Evolutionary conservation across 2,797 vertebrate genomes (phyloP).

Genomic region (Gambelia wislizenii): DNA sequence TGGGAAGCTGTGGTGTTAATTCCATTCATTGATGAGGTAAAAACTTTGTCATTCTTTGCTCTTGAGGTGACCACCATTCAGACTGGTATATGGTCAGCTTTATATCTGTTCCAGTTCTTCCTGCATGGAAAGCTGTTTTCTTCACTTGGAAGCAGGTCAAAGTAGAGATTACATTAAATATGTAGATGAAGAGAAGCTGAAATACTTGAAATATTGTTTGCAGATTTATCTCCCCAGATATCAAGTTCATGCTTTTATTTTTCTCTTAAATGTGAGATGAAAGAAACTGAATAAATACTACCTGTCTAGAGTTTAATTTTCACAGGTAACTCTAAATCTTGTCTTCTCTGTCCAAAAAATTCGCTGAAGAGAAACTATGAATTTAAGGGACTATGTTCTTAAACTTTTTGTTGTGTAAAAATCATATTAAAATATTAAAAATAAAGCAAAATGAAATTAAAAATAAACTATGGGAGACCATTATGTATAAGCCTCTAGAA

Average conservation of each 20-base stretch:
- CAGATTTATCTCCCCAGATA: neutral
- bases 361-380: neutral
- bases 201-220: neutral
- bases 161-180: neutral
- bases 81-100: neutral
- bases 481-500: no score
- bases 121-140: neutral
- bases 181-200: neutral
- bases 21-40: conserved; percentile 97
- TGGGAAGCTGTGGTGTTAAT: conserved; percentile 99
- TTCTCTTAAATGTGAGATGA: neutral
- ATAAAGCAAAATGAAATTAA: no score
- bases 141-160: neutral
- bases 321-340: neutral
- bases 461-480: no score
- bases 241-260: neutral
- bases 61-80: neutral
- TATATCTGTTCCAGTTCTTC: neutral
- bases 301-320: neutral
- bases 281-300: no score
- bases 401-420: no score
- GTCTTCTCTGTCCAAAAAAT: neutral
- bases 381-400: neutral
- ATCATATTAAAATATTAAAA: no score
- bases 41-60: conserved; percentile 2